Percentiles rank a stretch among this genome's conserved stretches.
phyloP scores from a whole-genome alignment of 2,888 invertebrate species.

The Tribolium freemani region DNA sequence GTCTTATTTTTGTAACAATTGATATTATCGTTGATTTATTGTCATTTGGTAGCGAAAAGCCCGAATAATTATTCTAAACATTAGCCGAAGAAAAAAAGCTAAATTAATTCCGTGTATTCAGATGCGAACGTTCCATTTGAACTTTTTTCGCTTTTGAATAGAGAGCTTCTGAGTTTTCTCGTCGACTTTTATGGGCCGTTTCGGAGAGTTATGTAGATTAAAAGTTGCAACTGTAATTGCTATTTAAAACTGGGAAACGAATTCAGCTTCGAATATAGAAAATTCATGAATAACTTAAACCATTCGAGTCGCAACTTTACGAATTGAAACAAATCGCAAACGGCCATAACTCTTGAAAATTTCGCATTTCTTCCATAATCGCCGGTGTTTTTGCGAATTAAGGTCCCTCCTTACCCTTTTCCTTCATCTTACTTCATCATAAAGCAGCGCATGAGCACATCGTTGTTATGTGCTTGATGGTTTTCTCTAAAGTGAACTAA shows the following conservation, averaged over 20 bases:
- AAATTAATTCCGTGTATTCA: constrained; percentile 44
- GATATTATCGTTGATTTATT: neutral
- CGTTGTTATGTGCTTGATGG: constrained; percentile 58
- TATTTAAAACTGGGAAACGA: constrained; percentile 62
- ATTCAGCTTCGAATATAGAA: constrained; percentile 56
- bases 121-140: constrained; percentile 47
- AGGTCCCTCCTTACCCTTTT: constrained; percentile 32
- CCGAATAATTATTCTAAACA: constrained; percentile 29
- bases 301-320: constrained; percentile 22
- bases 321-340: constrained; percentile 19
- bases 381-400: neutral
- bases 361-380: constrained; percentile 6
- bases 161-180: constrained; percentile 64
- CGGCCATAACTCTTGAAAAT: neutral
- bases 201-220: constrained; percentile 64
- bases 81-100: constrained; percentile 24
- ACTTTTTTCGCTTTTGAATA: constrained; percentile 60
- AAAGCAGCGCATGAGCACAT: constrained; percentile 65
- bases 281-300: constrained; percentile 58
- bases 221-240: constrained; percentile 65
- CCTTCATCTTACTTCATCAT: constrained; percentile 52
- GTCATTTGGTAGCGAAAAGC: neutral
- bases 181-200: constrained; percentile 63
- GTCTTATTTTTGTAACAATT: neutral
- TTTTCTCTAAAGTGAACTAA: constrained; percentile 56